These are phyloP conservation scores for Eucriotettix oculatus DNA, from an alignment of 2,888 invertebrate genomes.

Conservation along the genomic window DNA sequence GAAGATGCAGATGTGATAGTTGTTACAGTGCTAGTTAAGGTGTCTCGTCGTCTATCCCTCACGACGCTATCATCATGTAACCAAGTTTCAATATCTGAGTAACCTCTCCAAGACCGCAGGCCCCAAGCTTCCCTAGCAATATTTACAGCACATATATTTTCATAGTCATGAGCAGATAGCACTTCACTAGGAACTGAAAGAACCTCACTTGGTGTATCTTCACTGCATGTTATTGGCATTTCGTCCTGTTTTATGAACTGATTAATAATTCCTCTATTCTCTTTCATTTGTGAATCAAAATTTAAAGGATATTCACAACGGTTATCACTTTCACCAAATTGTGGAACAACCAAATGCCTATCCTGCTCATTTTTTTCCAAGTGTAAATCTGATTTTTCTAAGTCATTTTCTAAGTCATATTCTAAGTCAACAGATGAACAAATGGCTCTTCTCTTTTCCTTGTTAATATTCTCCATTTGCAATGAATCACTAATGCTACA, in stretches of 20 bases:
- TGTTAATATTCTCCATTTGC: not conserved
- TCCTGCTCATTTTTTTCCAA: not conserved
- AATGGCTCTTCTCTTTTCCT: slow-evolving; percentile 23
- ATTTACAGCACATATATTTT: slow-evolving; percentile 46
- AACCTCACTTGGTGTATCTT: slow-evolving; percentile 10
- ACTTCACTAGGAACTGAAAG: slow-evolving; percentile 26
- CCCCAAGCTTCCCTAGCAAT: slow-evolving; percentile 48
- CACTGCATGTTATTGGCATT: not conserved
- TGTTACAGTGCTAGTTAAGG: slow-evolving; percentile 22
- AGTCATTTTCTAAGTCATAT: slow-evolving; percentile 7
- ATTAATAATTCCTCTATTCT: too few species aligned
- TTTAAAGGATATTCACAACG: too few species aligned
- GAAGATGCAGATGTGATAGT: slow-evolving; percentile 40
- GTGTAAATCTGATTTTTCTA: not conserved
- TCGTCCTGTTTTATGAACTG: too few species aligned
- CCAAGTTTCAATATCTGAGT: slow-evolving; percentile 45
- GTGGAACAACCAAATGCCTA: too few species aligned
- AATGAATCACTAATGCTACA: too few species aligned
- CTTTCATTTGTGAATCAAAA: too few species aligned
- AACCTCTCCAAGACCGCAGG: slow-evolving; percentile 44
- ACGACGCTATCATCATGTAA: slow-evolving; percentile 43
- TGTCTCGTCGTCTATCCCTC: slow-evolving; percentile 33
- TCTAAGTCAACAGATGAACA: slow-evolving; percentile 34
- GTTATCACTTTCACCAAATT: too few species aligned
- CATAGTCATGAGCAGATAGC: slow-evolving; percentile 45